These are phyloP conservation scores for Tethya wilhelma DNA, from an alignment of 37 sponge, comb jelly and placozoan genomes.

Conservation along the genomic window DNA sequence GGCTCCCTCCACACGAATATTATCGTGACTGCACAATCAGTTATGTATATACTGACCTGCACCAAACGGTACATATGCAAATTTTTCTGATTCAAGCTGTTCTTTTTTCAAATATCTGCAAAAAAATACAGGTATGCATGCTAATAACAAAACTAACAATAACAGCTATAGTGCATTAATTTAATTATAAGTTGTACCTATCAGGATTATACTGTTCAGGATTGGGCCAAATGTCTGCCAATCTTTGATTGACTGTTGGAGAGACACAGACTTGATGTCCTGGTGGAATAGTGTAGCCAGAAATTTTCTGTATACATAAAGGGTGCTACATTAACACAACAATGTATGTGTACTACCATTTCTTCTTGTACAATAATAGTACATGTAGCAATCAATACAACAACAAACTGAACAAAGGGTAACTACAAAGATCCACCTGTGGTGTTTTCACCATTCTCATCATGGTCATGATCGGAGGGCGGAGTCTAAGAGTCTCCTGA, in stretches of 20 bases:
- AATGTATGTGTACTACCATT: neutral
- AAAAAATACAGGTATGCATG: neutral
- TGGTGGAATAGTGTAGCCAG: constrained; percentile 71
- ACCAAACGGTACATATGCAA: constrained; percentile 90
- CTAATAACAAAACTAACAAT: neutral
- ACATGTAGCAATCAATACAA: constrained; percentile 1
- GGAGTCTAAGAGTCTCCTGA: constrained; percentile 86
- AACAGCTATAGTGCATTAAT: neutral
- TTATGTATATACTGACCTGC: constrained; percentile 66
- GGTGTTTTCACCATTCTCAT: constrained; percentile 88
- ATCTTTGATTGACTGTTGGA: constrained; percentile 80
- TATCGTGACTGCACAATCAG: too few species aligned
- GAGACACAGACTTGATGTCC: constrained; percentile 95
- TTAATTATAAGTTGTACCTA: constrained; percentile 53
- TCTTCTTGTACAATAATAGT: neutral
- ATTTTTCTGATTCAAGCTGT: constrained; percentile 68
- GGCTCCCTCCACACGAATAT: too few species aligned
- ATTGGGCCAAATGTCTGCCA: constrained; percentile 68
- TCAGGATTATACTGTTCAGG: constrained; percentile 70
- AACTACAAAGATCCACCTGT: constrained; percentile 49
- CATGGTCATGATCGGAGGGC: constrained; percentile 93
- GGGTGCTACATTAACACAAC: neutral
- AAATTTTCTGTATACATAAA: constrained; percentile 36
- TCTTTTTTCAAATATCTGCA: constrained; percentile 36
- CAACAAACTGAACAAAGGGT: neutral